Base-by-base conservation (phyloP, 2,113 vertebrate genomes). In the Tachuris rubrigastra region DNA sequence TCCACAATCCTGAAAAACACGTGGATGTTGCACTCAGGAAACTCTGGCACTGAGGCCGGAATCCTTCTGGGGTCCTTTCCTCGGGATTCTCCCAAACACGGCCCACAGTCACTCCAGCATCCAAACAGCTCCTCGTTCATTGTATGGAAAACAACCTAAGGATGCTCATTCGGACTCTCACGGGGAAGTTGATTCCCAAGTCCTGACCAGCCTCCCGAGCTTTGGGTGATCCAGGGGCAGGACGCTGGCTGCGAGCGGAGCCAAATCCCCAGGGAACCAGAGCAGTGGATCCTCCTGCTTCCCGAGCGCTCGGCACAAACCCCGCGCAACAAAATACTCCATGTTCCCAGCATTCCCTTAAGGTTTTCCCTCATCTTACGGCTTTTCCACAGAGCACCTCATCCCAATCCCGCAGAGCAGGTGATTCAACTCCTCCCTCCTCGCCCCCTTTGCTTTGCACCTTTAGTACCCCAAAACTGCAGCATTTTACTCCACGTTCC, bases 231-330 rank as follows among this genome's bases (percentile, higher is more conserved):
- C 33, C 37, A 5, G 28, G 44, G 12, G 22, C 7, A 6, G 17
- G 35, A 5, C 2, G 14, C 10, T 3, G 19, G 66, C 63, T 5
- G 42, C 1, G 42, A 58, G 59, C 31, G 12, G 46, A 22, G 42
- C 4, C 39, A 3, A 20, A 47, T 5, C 5, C 65, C 27, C 20
- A 1, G 2, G 13, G 53, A 24, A 5, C 2, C 20, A 8, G 16
- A 46, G 58, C 66, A 53, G 41, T 2, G 16, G 5, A 30, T 0
- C 49, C 46, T 13, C 3, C 16, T 11, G 30, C 13, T 1, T 37
- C 47, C 4, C 3, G 27, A n/a, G 49, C 0, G 13, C 42, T 5
- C 11, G 0, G 44, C 0, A 4, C 24, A 35, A 30, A 11, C 31
- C 16, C 33, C 28, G 3, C 0, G 73, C 63, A 18, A 9, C 2